Conservation (phyloP, 2,113 vertebrate genomes). For the Serinus canaria region DNA sequence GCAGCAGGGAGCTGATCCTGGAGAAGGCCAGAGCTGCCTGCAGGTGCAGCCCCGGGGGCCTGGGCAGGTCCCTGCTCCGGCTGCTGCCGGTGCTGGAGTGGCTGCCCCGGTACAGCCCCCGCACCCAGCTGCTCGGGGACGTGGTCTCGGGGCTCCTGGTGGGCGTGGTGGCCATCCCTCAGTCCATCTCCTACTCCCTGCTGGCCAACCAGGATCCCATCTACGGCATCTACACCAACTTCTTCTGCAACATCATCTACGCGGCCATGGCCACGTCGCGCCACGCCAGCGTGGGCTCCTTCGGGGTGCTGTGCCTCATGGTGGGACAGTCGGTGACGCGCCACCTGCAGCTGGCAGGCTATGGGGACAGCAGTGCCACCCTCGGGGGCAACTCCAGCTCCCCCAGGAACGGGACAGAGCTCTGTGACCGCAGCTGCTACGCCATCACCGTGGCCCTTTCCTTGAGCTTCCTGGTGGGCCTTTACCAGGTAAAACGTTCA, state of each 20-base stretch:
- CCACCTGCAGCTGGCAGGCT: slow-evolving; percentile 64
- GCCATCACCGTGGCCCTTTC: slow-evolving; percentile 68
- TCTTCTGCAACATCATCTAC: slow-evolving; percentile 69
- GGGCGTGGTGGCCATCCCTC: slow-evolving; percentile 64
- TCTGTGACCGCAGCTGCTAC: slow-evolving; percentile 61
- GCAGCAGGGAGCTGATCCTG: slow-evolving; percentile 1
- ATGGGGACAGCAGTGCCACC: accelerated
- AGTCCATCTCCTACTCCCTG: slow-evolving; percentile 68
- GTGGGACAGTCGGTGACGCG: slow-evolving; percentile 61
- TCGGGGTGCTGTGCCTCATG: slow-evolving; percentile 64
- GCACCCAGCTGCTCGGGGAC: slow-evolving; percentile 43
- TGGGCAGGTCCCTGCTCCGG: background rate
- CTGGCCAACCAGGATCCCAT: slow-evolving; percentile 67
- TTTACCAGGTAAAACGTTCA: slow-evolving; percentile 51
- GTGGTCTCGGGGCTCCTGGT: slow-evolving; percentile 65
- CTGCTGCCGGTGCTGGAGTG: slow-evolving; percentile 57
- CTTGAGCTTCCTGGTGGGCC: slow-evolving; percentile 60
- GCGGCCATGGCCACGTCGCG: slow-evolving; percentile 32
- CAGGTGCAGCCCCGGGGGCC: background rate
- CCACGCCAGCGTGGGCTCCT: slow-evolving; percentile 63
- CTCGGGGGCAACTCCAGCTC: background rate
- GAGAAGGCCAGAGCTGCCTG: background rate
- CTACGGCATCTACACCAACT: slow-evolving; percentile 71
- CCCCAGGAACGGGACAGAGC: background rate
- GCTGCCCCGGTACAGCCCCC: slow-evolving; percentile 42